Evolutionary conservation across 2,888 invertebrate species (phyloP).

Genomic region (Baronia brevicornis): DNA sequence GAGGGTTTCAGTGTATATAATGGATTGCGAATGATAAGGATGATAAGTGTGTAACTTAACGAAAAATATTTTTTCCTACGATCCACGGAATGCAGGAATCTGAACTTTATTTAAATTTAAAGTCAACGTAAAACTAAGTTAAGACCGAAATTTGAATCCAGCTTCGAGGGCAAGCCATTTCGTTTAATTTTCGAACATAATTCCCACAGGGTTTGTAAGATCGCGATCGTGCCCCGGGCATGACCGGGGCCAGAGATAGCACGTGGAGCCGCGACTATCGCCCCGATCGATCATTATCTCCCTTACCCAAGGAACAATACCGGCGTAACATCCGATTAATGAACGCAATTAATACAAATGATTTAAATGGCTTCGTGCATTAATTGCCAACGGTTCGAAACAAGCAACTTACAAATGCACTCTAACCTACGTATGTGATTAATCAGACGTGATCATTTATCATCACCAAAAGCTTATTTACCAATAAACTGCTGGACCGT

Average conservation of each 20-base stretch:
- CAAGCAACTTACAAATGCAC: no score
- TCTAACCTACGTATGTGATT: no score
- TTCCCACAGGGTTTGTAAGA: constrained; percentile 54
- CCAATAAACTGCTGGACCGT: no score
- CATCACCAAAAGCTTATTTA: no score
- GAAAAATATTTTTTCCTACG: no score
- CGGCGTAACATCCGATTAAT: constrained; percentile 48
- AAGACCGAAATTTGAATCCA: not conserved
- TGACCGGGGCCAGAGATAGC: constrained; percentile 50
- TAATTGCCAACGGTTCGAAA: no score
- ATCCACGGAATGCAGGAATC: no score
- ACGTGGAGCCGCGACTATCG: constrained; percentile 49
- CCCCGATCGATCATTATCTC: constrained; percentile 57
- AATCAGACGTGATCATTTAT: no score
- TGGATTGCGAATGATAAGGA: no score
- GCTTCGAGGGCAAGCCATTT: constrained; percentile 1
- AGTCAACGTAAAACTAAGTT: constrained; percentile 3
- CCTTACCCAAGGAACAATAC: constrained; percentile 51
- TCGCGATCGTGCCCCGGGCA: constrained; percentile 55
- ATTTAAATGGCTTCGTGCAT: constrained; percentile 6
- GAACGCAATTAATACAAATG: constrained; percentile 55
- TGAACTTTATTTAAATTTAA: no score
- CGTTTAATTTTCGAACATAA: constrained; percentile 10
- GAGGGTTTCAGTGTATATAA: no score
- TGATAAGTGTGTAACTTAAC: no score